Evolutionary conservation across 2,113 vertebrate species (phyloP), one percentile per base, ranked within the genome.

Genomic region (Tyrannus savana): DNA sequence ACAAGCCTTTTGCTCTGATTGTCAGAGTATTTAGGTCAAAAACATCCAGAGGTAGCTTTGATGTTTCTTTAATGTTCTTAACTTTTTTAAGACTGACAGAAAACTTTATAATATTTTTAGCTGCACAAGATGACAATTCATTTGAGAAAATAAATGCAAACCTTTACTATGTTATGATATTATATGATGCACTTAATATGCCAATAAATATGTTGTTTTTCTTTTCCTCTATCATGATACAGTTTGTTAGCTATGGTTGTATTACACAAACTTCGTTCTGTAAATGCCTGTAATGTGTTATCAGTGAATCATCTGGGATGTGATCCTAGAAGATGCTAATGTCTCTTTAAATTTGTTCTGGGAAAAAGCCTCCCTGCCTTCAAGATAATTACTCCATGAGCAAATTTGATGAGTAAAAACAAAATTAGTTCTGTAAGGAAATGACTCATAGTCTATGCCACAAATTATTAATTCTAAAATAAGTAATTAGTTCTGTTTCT

Each of bases 401-500:
- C 56, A 95, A 89, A 86, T 86, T 21, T 84, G 86, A 93, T 92
- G 76, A 94, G 89, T 84, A 73, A 73, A 89, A 90, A 60, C 64
- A 67, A 72, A 74, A 25, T 37, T 13, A 74, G 11, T 73, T 93
- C 35, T 71, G 75, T 80, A 78, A 81, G 86, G 73, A 93, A 90
- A 80, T 95, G 83, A 96, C 91, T 96, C 94, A 95, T 27, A 87
- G 80, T 52, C 59, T 75, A 14, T 52, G 33, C 64, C 9, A 13
- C 44, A 86, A 89, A 33, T 81, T 95, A 92, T 81, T 95, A 93
- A 84, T 90, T 84, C 89, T 89, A 79, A 80, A 90, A 71, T 66
- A 92, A 90, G 64, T 80, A 77, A 92, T 93, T 92, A 88, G 68
- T 69, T 77, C 46, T 88, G 76, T 84, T 95, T 92, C 86, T 96